These are phyloP conservation scores for Platyscapa corneri DNA, from an alignment of 1,140 invertebrate species.

Conservation along the genomic window DNA sequence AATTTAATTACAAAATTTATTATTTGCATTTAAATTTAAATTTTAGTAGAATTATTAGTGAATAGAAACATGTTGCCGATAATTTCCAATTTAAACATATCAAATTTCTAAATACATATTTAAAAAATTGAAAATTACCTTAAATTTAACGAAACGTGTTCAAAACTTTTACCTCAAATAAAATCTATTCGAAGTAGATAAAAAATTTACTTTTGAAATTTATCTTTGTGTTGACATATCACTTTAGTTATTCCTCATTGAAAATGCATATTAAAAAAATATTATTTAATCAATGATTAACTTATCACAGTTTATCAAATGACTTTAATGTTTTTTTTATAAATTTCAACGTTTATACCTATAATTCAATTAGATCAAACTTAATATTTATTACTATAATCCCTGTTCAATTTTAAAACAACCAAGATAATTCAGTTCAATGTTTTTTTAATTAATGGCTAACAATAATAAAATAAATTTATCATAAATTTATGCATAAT, in stretches of 20 bases:
- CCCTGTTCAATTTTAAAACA: background rate
- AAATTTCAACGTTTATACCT: background rate
- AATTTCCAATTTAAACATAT: too few species aligned
- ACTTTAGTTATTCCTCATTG: background rate
- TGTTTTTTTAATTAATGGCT: background rate
- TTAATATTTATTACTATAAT: background rate
- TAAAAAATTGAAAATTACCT: too few species aligned
- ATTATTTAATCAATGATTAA: slow-evolving; percentile 13
- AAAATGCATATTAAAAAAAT: background rate
- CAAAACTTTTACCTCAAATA: background rate
- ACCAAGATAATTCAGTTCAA: background rate
- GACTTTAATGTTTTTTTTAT: background rate
- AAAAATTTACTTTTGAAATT: background rate
- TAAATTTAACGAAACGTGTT: background rate
- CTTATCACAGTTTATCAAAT: slow-evolving; percentile 3
- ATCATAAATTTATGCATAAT: too few species aligned
- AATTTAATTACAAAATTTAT: too few species aligned
- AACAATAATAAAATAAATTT: background rate
- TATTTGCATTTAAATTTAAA: too few species aligned
- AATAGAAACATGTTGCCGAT: too few species aligned
- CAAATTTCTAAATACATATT: too few species aligned
- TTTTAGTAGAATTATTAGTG: too few species aligned
- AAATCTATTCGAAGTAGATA: background rate
- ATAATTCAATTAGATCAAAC: background rate
- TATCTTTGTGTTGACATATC: background rate